Base-by-base conservation (phyloP, 2,113 vertebrate genomes). In the Gasterosteus aculeatus region DNA sequence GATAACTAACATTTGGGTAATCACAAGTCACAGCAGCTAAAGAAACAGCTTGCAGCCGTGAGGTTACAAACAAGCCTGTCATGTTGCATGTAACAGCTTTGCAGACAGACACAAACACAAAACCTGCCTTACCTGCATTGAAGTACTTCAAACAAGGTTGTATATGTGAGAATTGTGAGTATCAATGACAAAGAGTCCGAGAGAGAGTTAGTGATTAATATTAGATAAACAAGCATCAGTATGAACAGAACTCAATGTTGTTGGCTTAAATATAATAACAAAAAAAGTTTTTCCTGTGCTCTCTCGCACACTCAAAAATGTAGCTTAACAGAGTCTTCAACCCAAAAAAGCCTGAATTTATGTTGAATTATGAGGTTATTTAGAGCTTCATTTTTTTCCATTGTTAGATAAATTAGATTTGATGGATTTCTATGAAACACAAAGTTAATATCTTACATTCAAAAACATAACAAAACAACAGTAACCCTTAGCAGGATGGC, bases 161-260 rank as follows among this genome's bases (percentile, higher is more conserved):
- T 56, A 72, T 70, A 66, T 44, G 22, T 38, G 35, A 69, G 14
- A 67, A 59, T 60, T 38, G 60, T 35, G 65, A 56, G 53, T 19
- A 74, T 69, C n/a, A n/a, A n/a, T n/a, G 69, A 79, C 72, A 70
- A 44, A 41, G 53, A 77, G 63, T 29, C 46, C 31, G 10, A 54
- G 39, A 70, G 62, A 6, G 2, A 39, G 12, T 62, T 22, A 41
- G 46, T 56, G 16, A 47, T 54, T 56, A 8, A 39, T 29, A 64
- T 47, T 31, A 63, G 12, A 67, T 42, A 35, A 77, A 77, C 46
- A 72, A 19, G 39, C 33, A 64, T 0, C 7, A 54, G 15, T 10
- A 47, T 46, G 10, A 67, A 35, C 26, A 44, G 18, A n/a, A 74
- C 64, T 58, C 35, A 3, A 16, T 51, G 7, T 9, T 33, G 54